A percentile compares a stretch with the other conserved stretches of the same genome.
Conservation (phyloP, 2,888 invertebrate species). For the Abscondita cerata region DNA sequence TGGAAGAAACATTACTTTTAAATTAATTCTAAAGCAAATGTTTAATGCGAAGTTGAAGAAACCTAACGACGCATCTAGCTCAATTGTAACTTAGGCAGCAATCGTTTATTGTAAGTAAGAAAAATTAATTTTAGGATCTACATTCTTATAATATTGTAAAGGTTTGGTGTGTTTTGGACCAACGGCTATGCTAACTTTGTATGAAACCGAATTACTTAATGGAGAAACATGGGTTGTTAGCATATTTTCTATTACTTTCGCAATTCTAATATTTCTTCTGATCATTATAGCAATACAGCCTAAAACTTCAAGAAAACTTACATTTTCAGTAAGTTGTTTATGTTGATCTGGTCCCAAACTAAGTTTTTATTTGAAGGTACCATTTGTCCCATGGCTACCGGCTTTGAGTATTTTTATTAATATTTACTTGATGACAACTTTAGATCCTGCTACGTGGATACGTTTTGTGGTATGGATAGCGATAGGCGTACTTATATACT, state of each 20-base stretch:
- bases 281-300: slow-evolving; percentile 68
- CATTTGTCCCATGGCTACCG: slow-evolving; percentile 82
- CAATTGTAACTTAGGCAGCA: slow-evolving; percentile 60
- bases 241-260: slow-evolving; percentile 51
- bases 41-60: slow-evolving; percentile 55
- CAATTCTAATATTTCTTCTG: slow-evolving; percentile 58
- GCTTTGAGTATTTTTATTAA: slow-evolving; percentile 83
- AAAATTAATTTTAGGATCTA: slow-evolving; percentile 5
- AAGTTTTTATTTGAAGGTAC: slow-evolving; percentile 67
- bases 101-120: slow-evolving; percentile 60
- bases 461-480: slow-evolving; percentile 81
- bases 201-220: slow-evolving; percentile 51
- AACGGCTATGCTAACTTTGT: slow-evolving; percentile 51
- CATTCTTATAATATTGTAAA: slow-evolving; percentile 36
- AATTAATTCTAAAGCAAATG: slow-evolving; percentile 56
- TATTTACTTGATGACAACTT: slow-evolving; percentile 83
- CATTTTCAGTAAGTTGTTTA: slow-evolving; percentile 64
- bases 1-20: slow-evolving; percentile 46
- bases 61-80: slow-evolving; percentile 60
- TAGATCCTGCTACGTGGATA: slow-evolving; percentile 81
- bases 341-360: not conserved
- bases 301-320: slow-evolving; percentile 65
- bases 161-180: slow-evolving; percentile 52
- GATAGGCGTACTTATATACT: slow-evolving; percentile 77
- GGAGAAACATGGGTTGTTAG: slow-evolving; percentile 53